Evolutionary conservation across 2,797 vertebrate genomes (phyloP).

Genomic region (Lophius americanus): DNA sequence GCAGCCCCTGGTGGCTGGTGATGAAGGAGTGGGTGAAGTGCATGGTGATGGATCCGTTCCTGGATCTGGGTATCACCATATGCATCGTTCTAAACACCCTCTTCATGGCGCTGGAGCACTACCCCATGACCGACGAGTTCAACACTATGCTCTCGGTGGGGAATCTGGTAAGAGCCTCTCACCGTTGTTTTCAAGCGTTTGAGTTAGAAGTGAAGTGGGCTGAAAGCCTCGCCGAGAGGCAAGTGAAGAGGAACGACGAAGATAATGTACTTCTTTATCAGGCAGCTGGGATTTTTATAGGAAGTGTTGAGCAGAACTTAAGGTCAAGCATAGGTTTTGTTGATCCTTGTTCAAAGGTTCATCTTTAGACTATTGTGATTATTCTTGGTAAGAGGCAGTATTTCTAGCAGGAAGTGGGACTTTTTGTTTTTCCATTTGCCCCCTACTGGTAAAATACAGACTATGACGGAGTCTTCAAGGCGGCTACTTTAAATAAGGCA

Average conservation of each 20-base stretch:
- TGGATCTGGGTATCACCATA: slow-evolving; percentile 95
- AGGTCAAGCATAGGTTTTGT: slow-evolving; percentile 21
- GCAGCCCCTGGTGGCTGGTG: slow-evolving; percentile 89
- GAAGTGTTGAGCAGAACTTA: slow-evolving; percentile 3
- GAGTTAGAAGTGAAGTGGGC: slow-evolving; percentile 19
- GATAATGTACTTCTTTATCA: slow-evolving; percentile 42
- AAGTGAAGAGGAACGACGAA: slow-evolving; percentile 10
- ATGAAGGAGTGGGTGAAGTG: slow-evolving; percentile 90
- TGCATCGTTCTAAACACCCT: slow-evolving; percentile 98
- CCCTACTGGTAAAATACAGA: slow-evolving; percentile 22
- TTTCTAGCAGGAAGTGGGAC: slow-evolving; percentile 27
- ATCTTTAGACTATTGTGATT: slow-evolving; percentile 36
- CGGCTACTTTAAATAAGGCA: background rate
- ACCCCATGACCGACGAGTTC: slow-evolving; percentile 96
- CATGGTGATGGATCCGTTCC: slow-evolving; percentile 97
- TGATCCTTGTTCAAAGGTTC: slow-evolving; percentile 22
- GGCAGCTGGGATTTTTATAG: slow-evolving; percentile 35
- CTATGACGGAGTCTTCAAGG: background rate
- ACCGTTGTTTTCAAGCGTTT: slow-evolving; percentile 23
- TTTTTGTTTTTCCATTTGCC: slow-evolving; percentile 28
- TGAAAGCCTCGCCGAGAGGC: slow-evolving; percentile 22
- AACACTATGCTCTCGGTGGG: slow-evolving; percentile 94
- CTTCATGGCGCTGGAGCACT: slow-evolving; percentile 98
- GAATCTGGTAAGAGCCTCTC: slow-evolving; percentile 89
- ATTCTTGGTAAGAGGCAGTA: slow-evolving; percentile 25